Conservation (phyloP, 2,797 vertebrate species). For the Urocyon cinereoargenteus region DNA sequence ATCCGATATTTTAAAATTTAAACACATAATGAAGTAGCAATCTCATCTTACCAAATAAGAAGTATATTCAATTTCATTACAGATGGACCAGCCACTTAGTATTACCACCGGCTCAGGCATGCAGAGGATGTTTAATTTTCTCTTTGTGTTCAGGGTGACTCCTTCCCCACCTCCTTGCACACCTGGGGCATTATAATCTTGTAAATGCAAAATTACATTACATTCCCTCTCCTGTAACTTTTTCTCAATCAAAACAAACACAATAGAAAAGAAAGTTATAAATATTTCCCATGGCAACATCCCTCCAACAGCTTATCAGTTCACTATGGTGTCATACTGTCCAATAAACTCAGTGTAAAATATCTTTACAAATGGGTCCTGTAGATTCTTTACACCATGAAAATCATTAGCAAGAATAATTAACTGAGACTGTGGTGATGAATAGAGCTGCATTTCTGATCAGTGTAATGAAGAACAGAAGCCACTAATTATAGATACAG, state of each 20-base stretch:
- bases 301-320: constrained; percentile 72
- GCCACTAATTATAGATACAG: constrained; percentile 86
- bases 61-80: neutral
- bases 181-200: constrained; percentile 75
- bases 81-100: neutral
- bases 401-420: constrained; percentile 87
- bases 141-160: neutral
- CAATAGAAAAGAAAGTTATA: constrained; percentile 56
- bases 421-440: constrained; percentile 85
- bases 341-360: constrained; percentile 77
- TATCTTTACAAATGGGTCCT: constrained; percentile 79
- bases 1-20: neutral
- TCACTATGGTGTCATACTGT: constrained; percentile 69
- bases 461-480: constrained; percentile 87
- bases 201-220: constrained; percentile 56
- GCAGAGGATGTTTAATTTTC: constrained; percentile 2
- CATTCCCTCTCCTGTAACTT: constrained; percentile 43
- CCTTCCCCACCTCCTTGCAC: neutral
- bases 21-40: neutral
- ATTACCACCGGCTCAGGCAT: neutral
- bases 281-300: constrained; percentile 59
- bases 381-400: constrained; percentile 82
- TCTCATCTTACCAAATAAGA: constrained; percentile 17
- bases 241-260: constrained; percentile 54
- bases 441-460: constrained; percentile 84